These are phyloP conservation scores for Pardosa pseudoannulata DNA, from an alignment of 2,888 invertebrate genomes.

Conservation along the genomic window DNA sequence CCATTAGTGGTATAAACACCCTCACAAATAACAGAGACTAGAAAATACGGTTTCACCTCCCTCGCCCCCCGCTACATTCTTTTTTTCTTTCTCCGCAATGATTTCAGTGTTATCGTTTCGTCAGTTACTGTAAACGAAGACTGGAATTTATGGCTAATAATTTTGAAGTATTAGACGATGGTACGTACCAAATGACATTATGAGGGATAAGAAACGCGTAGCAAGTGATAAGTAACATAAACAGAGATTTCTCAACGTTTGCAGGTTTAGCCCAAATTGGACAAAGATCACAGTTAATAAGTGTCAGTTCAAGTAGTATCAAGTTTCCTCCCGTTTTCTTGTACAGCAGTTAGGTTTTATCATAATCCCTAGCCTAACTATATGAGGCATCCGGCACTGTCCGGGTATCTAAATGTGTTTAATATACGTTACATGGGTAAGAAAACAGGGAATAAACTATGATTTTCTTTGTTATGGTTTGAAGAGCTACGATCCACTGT, in stretches of 20 bases:
- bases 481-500: no score
- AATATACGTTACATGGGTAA: no score
- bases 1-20: conserved; percentile 17
- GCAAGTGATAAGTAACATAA: background rate
- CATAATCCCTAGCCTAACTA: no score
- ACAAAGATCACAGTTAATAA: no score
- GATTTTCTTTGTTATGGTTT: no score
- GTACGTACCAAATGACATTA: background rate
- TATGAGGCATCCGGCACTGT: no score
- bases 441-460: no score
- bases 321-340: no score
- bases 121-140: conserved; percentile 6
- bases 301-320: no score
- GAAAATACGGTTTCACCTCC: background rate
- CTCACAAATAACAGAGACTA: background rate
- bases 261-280: background rate
- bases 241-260: background rate
- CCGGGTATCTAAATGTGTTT: no score
- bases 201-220: background rate
- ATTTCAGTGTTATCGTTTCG: background rate
- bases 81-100: background rate
- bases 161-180: background rate
- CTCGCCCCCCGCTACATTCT: background rate
- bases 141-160: conserved; percentile 1
- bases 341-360: no score